Base-by-base conservation (phyloP, 2,113 vertebrate genomes). In the Glaucidium brasilianum region DNA sequence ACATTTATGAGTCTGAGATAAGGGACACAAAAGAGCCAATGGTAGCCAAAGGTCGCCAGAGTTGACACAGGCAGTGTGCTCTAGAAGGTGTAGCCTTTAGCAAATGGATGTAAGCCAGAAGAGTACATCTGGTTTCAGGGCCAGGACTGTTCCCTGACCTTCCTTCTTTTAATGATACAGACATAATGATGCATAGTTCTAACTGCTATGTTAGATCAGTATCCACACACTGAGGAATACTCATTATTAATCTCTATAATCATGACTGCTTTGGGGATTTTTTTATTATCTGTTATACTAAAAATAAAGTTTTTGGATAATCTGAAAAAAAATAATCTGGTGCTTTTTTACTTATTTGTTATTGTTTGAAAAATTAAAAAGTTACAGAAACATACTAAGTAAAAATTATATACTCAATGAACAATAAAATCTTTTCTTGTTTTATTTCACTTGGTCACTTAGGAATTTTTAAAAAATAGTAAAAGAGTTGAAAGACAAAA, bases 361-460 rank as follows among this genome's bases (percentile, higher is more conserved):
- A 39, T 90, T 79, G 3, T 45, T 88, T 63, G 20, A 47, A 56
- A 74, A 80, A 73, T 16, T 2, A 8, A 76, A 69, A 75, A 73
- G 8, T 56, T 88, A 41, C 15, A 60, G 53, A 91, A 80, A 27
- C 3, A 39, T 59, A 23, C 10, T 39, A 45, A 7, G 47, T 75
- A 26, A 85, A 74, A 94, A 43, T 50, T 6, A 26, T 25, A 45
- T 32, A 30, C 10, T n/a, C 82, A 58, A 50, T 27, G 11, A 32
- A 56, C 12, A 58, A 1, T 25, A 81, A 47, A n/a, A 23, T 6
- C 0, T n/a, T 32, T 39, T 47, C 75, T 67, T 37, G 0, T 2
- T 47, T 5, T 76, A 7, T 90, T 92, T 68, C 2, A 43, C 25
- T 58, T 55, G 2, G 17, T 86, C 14, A 29, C 11, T 30, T 47